Percentiles rank a stretch among this genome's conserved stretches.
Conservation (phyloP, 2,797 vertebrate genomes). For the Propithecus deckenii region DNA sequence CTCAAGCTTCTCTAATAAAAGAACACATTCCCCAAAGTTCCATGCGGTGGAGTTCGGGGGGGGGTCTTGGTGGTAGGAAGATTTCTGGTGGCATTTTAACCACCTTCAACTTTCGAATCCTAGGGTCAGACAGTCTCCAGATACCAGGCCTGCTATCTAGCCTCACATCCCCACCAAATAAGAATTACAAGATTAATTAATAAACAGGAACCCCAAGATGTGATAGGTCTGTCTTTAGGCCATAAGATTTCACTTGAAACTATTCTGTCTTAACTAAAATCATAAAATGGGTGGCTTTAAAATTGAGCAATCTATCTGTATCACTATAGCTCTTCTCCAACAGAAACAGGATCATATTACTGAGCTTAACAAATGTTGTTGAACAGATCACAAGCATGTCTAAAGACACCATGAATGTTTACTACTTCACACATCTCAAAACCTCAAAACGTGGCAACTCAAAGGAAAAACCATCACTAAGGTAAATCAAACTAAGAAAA, state of each 20-base stretch:
- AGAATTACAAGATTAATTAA: background rate
- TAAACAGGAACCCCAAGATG: background rate
- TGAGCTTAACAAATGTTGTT: background rate
- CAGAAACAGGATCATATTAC: background rate
- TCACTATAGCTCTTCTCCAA: background rate
- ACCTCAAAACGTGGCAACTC: conserved; percentile 12
- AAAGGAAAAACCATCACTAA: background rate
- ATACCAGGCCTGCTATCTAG: background rate
- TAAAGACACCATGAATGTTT: background rate
- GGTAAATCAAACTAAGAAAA: conserved; percentile 61
- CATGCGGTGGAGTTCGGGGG: background rate
- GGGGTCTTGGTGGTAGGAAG: too few species aligned
- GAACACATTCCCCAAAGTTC: background rate
- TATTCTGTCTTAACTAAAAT: conserved; percentile 12
- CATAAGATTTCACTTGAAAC: conserved; percentile 46
- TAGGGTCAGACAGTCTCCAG: background rate
- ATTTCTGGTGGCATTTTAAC: background rate
- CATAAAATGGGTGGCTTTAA: background rate
- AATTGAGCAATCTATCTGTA: background rate
- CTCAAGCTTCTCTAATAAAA: background rate
- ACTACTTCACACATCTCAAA: conserved; percentile 24
- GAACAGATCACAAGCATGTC: background rate
- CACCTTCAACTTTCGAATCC: conserved; percentile 1
- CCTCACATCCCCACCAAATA: background rate
- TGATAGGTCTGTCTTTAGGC: background rate